Evolutionary conservation across 1,140 invertebrate genomes (phyloP), one percentile per base, ranked within the genome.

Genomic region (Arion vulgaris): DNA sequence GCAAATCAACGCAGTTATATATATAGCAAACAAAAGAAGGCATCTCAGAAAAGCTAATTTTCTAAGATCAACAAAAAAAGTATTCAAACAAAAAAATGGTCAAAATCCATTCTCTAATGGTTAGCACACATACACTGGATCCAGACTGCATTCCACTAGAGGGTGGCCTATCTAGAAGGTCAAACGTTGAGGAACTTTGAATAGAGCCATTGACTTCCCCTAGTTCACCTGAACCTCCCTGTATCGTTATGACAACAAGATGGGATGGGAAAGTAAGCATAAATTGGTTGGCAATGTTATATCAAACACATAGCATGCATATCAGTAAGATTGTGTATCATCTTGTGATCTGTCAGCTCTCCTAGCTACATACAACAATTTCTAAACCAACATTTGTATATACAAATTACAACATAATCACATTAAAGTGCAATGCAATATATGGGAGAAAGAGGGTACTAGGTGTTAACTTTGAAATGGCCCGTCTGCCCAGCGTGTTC

Each of bases 91-190:
- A 15, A 57, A 57, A 57, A n/a, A 15, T 57, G 23, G 53, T 15
- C 9, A 4, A 57, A 57, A 57, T 57, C 53, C 53, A 23, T 57
- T 57, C 53, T 23, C 15, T 57, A 34, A 1, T 71, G 36, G 32
- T 13, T 71, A 4, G 15, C 36, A 72, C 73, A 75, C 73, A 75
- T 75, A 75, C 73, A 75, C 28, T 51, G 7, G 73, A 75, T 75
- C 73, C 73, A 45, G 73, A 49, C 45, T 53, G 73, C 73, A 75
- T 75, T 75, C 73, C 73, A 51, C 73, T 75, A 75, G 73, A 45
- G 2, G 41, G 73, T 4, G 38, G n/a, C 2, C 45, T 49, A 17
- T 75, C 73, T 34, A 75, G 17, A 11, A 51, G 73, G 73, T 75
- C 73, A 75, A 51, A 75, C n/a, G 39, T 34, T 51, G 73, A 75